Base-by-base conservation (phyloP, 2,888 invertebrate species). In the Zhuqinia jingwanae region DNA sequence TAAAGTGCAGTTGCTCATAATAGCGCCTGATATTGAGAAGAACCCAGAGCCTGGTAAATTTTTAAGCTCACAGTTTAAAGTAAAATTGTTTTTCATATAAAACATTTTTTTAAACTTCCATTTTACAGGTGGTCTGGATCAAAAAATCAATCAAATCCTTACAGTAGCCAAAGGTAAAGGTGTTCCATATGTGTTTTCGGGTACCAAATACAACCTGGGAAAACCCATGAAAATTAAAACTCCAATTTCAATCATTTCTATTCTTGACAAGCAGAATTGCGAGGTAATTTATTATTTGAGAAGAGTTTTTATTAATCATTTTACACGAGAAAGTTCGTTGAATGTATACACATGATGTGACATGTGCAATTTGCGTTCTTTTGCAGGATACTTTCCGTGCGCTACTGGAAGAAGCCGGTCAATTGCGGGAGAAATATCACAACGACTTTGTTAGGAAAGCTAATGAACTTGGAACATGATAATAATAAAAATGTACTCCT, bases 11-110 rank as follows among this genome's bases (percentile, higher is more conserved):
- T 92, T 94, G 86, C 92, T 95, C 8, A 92, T 95, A 8, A 93
- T 95, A 70, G 95, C 95, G 10, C 94, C 95, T 1, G 95, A 95
- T 91, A 93, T 95, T 90, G 95, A 95, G 90, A 92, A 92, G 90
- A 92, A 92, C 68, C 92, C 93, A 87, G 92, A 92, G 2, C 92
- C 93, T 92, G 94, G 94, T 93, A 87, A 79, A 88, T 47, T 73
- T 11, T 36, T 36, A 3, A 36, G 8, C 8, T n/a, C n/a, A 2
- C 50, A 47, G 5, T 13, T 27, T 53, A 17, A 75, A 20, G 6
- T 45, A 27, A n/a, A n/a, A n/a, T n/a, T n/a, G n/a, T n/a, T n/a
- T n/a, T n/a, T n/a, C n/a, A n/a, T n/a, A n/a, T n/a, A n/a, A n/a
- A n/a, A n/a, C n/a, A n/a, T n/a, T n/a, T n/a, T n/a, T n/a, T n/a